Percentiles rank a stretch among this genome's conserved stretches.
Evolutionary conservation across 2,888 invertebrate genomes (phyloP).

Genomic region (Brassicogethes aeneus): DNA sequence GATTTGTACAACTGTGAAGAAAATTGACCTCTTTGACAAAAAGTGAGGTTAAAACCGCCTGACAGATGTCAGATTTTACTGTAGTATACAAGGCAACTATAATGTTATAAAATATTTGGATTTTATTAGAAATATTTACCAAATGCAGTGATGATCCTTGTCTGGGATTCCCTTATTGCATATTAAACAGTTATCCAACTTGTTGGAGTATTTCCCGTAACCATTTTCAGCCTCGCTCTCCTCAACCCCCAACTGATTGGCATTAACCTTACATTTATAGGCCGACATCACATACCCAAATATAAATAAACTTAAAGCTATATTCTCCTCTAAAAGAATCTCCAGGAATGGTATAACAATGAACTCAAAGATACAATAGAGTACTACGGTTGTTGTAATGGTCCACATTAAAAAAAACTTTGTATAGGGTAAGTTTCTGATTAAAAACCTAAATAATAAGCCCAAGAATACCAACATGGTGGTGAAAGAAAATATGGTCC

Average conservation of each 20-base stretch:
- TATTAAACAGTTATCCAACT: constrained; percentile 71
- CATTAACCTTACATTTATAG: constrained; percentile 32
- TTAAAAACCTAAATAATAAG: constrained; percentile 29
- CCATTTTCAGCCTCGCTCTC: constrained; percentile 35
- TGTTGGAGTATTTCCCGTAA: constrained; percentile 52
- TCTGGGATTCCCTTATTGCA: constrained; percentile 76
- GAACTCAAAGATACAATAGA: constrained; percentile 62
- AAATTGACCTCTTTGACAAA: too few relatives aligned
- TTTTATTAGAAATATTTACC: constrained; percentile 43
- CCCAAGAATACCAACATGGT: constrained; percentile 29
- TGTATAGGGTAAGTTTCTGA: constrained; percentile 39
- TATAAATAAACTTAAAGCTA: constrained; percentile 46
- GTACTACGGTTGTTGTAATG: constrained; percentile 53
- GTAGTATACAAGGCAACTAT: not conserved
- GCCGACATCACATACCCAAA: constrained; percentile 41
- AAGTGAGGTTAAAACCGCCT: too few relatives aligned
- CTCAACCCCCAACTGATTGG: constrained; percentile 24
- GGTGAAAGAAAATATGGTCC: constrained; percentile 33
- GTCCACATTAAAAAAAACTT: constrained; percentile 73
- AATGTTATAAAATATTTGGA: not conserved
- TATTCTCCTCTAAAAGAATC: constrained; percentile 58
- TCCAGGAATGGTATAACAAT: constrained; percentile 63
- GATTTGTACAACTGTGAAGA: too few relatives aligned
- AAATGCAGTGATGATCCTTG: constrained; percentile 72
- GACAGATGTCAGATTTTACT: too few relatives aligned